These are phyloP conservation scores for Crambe crambe DNA, from an alignment of 37 sponge, comb jelly and placozoan species.

Conservation along the genomic window DNA sequence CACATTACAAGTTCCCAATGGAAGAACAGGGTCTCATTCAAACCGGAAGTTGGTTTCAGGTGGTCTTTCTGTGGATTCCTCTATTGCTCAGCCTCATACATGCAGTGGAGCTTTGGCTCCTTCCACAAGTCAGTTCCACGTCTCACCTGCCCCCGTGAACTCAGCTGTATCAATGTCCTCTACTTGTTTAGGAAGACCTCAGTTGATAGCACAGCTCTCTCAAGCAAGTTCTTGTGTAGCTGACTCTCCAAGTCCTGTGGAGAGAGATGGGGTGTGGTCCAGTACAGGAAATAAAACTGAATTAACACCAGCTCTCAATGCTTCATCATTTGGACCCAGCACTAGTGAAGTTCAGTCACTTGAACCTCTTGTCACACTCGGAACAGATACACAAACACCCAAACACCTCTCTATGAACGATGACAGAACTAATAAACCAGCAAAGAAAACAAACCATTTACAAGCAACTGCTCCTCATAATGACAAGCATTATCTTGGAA, in stretches of 20 bases:
- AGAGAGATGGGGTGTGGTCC: conserved; percentile 15
- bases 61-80: neutral
- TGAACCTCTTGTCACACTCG: neutral
- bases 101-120: neutral
- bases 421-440: neutral
- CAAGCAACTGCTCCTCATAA: neutral
- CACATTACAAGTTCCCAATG: neutral
- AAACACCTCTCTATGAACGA: neutral
- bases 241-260: conserved; percentile 36
- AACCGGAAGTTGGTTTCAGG: neutral
- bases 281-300: neutral
- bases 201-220: conserved; percentile 19
- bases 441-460: neutral
- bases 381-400: neutral
- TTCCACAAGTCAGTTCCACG: neutral
- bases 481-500: neutral
- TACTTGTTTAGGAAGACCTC: neutral
- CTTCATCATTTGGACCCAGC: neutral
- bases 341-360: neutral
- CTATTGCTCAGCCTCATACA: neutral
- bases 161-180: neutral
- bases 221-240: conserved; percentile 16
- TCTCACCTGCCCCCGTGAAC: neutral
- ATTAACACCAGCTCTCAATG: neutral
- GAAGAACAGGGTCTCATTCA: neutral